Evolutionary conservation across 1,140 invertebrate genomes (phyloP), one percentile per base, ranked within the genome.

Genomic region (Olivierus martensii): DNA sequence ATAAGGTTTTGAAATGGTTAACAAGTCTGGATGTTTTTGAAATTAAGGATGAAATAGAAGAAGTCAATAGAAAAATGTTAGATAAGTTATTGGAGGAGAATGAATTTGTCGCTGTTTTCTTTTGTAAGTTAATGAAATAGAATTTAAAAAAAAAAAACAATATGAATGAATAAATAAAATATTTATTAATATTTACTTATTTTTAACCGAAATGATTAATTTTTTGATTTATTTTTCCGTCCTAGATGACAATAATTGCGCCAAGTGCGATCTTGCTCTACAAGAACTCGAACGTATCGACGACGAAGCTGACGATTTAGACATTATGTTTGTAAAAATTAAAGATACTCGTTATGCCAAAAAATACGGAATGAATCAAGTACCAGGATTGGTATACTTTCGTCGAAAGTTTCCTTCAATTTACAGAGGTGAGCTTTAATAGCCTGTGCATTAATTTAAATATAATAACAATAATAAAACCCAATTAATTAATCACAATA

Each of bases 291-390:
- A 95, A 68, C 87, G 83, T 44, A 92, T 94, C 56, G 90, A 95
- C 63, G 83, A 82, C 57, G 88, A 93, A 71, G 90, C 87, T 0
- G 89, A 93, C 62, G 87, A 89, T 71, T 76, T 95, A 61, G 88
- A 93, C 61, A 93, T 95, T 46, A 91, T 88, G 3, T 91, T 95
- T 70, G 87, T 94, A 0, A 92, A 93, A 71, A 93, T 95, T 80
- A 80, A 83, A 21, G 90, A 95, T 68, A 75, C 83, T 1, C 76
- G 87, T 44, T 93, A 93, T 67, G 89, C 89, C 10, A 76, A 87
- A 46, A 93, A 93, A 70, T 94, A 88, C 83, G 90, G 90, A n/a
- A 88, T 95, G 9, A 87, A 82, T 3, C 87, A 88, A 69, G 70
- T 92, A 54, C 89, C 88, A 15, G 83, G 89, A 2, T 80, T 95